A percentile compares a stretch with the other conserved stretches of the same genome.
phyloP scores from a whole-genome alignment of 2,888 invertebrate species.

The Aradus depressus region DNA sequence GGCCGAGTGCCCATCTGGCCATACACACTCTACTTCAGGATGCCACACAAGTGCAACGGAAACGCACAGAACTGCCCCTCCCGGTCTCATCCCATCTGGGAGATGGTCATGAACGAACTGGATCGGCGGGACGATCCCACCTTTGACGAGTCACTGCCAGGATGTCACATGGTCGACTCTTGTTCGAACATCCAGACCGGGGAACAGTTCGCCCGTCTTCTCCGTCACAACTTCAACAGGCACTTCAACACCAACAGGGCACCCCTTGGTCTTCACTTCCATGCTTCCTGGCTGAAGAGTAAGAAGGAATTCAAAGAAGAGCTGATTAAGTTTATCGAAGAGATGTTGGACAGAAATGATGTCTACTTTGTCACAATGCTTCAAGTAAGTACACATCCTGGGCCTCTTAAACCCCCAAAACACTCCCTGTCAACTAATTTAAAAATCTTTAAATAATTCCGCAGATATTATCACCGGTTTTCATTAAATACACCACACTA shows the following conservation, averaged over 20 bases:
- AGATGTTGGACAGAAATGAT: constrained; percentile 77
- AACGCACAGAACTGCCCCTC: constrained; percentile 89
- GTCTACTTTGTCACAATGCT: constrained; percentile 88
- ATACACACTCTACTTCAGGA: constrained; percentile 90
- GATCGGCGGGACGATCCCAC: constrained; percentile 88
- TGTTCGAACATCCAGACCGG: constrained; percentile 86
- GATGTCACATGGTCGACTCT: constrained; percentile 74
- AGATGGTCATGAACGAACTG: constrained; percentile 92
- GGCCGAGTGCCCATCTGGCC: constrained; percentile 91
- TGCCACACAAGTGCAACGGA: constrained; percentile 91
- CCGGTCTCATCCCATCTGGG: constrained; percentile 82
- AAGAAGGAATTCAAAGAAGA: constrained; percentile 88
- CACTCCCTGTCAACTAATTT: too few species aligned
- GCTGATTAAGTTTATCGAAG: constrained; percentile 84
- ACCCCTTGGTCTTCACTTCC: constrained; percentile 85
- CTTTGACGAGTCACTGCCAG: constrained; percentile 83
- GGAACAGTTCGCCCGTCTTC: constrained; percentile 77
- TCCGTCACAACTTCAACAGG: constrained; percentile 89
- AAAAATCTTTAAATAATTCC: too few species aligned
- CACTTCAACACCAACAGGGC: constrained; percentile 89
- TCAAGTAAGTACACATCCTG: constrained; percentile 42
- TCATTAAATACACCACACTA: too few species aligned
- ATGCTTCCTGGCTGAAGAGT: constrained; percentile 89
- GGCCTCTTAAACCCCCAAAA: too few species aligned
- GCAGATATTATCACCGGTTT: too few species aligned